A percentile compares a stretch with the other conserved stretches of the same genome.
Conservation (phyloP, 2,888 invertebrate genomes). For the Clepsis dumicolana region DNA sequence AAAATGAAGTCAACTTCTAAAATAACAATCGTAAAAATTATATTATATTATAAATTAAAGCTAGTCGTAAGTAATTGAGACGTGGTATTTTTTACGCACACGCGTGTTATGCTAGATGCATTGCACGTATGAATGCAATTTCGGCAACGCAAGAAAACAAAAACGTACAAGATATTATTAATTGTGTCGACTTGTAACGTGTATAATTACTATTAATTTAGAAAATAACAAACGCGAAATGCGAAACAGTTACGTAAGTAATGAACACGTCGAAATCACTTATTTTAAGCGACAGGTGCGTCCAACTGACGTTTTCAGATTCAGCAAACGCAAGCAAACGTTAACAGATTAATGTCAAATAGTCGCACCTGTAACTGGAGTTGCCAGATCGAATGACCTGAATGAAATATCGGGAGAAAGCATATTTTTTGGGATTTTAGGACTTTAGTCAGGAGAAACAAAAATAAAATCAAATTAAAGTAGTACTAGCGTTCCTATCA, state of each 20-base stretch:
- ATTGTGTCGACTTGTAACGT: not conserved
- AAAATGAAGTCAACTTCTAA: conserved; percentile 22
- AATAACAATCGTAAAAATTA: not conserved
- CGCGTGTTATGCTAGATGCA: not conserved
- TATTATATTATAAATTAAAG: conserved; percentile 20
- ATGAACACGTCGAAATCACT: not conserved
- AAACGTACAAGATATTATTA: not conserved
- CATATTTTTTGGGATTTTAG: too few relatives aligned
- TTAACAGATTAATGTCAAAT: not conserved
- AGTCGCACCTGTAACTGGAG: not conserved
- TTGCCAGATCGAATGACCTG: too few relatives aligned
- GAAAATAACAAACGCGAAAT: too few relatives aligned
- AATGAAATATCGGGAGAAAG: too few relatives aligned
- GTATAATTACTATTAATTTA: too few relatives aligned
- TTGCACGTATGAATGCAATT: not conserved
- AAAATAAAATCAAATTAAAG: too few relatives aligned
- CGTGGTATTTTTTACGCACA: not conserved
- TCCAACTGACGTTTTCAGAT: not conserved
- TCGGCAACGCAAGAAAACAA: not conserved
- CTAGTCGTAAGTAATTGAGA: not conserved
- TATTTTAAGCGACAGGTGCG: not conserved
- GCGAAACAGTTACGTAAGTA: too few relatives aligned
- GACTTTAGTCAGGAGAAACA: too few relatives aligned
- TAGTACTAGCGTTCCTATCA: too few relatives aligned
- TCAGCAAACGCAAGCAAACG: not conserved